phyloP scores from a whole-genome alignment of 1,140 invertebrate genomes.

The Leptinotarsa undecemlineata region DNA sequence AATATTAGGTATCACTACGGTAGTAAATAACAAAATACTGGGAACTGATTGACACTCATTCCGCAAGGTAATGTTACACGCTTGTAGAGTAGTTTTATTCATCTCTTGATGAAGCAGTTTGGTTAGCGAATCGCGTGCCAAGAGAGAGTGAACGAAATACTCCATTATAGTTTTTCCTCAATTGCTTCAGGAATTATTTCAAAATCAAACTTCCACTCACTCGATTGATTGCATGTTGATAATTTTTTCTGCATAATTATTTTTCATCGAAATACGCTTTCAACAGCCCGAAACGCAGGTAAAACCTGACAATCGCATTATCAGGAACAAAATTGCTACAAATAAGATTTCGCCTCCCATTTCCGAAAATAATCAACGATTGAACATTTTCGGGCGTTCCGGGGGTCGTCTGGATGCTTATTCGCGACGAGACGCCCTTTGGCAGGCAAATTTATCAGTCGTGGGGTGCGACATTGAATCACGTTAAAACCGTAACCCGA shows the following conservation, averaged over 20 bases:
- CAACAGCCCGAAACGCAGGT: not conserved
- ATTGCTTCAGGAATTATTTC: too few species aligned
- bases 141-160: too few species aligned
- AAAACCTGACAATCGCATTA: constrained; percentile 15
- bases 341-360: constrained; percentile 41
- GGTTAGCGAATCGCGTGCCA: too few species aligned
- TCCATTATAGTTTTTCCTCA: too few species aligned
- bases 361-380: constrained; percentile 35
- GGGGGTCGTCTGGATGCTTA: constrained; percentile 24
- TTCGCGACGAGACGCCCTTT: constrained; percentile 32
- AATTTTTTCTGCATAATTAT: not conserved
- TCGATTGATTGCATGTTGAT: too few species aligned
- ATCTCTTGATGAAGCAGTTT: too few species aligned
- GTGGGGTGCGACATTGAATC: constrained; percentile 33
- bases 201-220: too few species aligned
- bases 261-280: not conserved
- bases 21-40: too few species aligned
- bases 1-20: too few species aligned
- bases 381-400: constrained; percentile 36
- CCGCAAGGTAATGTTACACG: too few species aligned
- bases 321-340: constrained; percentile 20
- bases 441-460: constrained; percentile 23
- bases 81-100: too few species aligned
- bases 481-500: constrained; percentile 24
- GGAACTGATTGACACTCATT: too few species aligned